A percentile compares a stretch with the other conserved stretches of the same genome.
Evolutionary conservation across 2,797 vertebrate species (phyloP).

Genomic region (Crocodylus rhombifer): DNA sequence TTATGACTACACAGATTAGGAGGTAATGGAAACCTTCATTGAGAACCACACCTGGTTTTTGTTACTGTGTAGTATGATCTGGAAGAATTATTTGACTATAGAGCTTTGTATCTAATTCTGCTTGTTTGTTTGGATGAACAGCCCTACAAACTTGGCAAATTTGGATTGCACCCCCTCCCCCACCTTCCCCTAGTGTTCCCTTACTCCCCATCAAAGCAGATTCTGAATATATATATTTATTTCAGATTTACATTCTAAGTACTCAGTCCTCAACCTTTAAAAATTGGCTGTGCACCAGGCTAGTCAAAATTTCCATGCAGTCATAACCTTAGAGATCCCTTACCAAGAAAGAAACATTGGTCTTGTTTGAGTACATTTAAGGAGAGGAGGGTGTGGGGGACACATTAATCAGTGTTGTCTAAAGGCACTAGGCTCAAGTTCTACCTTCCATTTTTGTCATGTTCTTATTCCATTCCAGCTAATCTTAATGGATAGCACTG

Average conservation of each 20-base stretch:
- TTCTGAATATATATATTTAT: conserved; percentile 17
- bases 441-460: not conserved
- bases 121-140: not conserved
- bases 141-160: not conserved
- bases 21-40: conserved; percentile 36
- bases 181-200: not conserved
- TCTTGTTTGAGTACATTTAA: conserved; percentile 40
- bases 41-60: conserved; percentile 20
- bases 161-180: not conserved
- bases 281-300: not conserved
- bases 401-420: conserved; percentile 38
- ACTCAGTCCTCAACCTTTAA: conserved; percentile 34
- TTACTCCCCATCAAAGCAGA: not conserved
- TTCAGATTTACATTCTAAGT: conserved; percentile 30
- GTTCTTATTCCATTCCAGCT: not conserved
- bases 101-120: not conserved
- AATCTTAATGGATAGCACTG: not conserved
- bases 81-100: not conserved
- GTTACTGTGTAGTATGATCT: not conserved
- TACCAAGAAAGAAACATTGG: conserved; percentile 25
- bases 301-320: conserved; percentile 67
- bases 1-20: conserved; percentile 27
- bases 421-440: conserved; percentile 17
- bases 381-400: conserved; percentile 15
- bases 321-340: conserved; percentile 53